A percentile compares a stretch with the other conserved stretches of the same genome.
These are phyloP conservation scores for Cheiracanthium punctorium DNA, from an alignment of 2,888 invertebrate genomes.

Conservation along the genomic window DNA sequence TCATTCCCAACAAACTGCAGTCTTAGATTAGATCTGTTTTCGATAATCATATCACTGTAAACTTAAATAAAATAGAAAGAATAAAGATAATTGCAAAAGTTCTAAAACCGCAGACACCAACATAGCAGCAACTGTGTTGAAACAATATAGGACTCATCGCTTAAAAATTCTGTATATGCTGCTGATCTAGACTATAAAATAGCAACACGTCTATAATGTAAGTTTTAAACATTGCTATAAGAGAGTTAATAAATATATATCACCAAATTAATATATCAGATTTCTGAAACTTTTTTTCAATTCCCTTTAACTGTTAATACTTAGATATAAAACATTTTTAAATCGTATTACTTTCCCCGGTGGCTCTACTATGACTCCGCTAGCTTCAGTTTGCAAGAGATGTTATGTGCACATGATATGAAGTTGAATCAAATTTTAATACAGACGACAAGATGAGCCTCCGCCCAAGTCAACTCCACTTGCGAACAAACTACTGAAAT, in stretches of 20 bases:
- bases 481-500: background rate
- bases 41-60: too few species aligned
- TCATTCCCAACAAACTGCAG: too few species aligned
- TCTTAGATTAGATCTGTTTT: too few species aligned
- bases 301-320: too few species aligned
- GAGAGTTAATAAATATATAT: conserved; percentile 13
- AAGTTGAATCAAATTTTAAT: background rate
- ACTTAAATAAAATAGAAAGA: background rate
- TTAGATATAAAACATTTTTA: background rate
- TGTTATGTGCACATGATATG: conserved; percentile 13
- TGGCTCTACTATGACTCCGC: background rate
- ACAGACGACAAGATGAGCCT: background rate
- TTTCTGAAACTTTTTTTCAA: background rate
- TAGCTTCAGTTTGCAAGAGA: background rate
- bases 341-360: background rate
- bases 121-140: background rate
- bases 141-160: background rate
- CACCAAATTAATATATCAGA: background rate
- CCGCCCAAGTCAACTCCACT: background rate
- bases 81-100: background rate
- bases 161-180: conserved; percentile 7
- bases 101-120: conserved; percentile 6
- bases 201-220: conserved; percentile 15
- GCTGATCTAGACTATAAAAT: conserved; percentile 13
- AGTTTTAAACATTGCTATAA: conserved; percentile 15